Percentiles rank a stretch among this genome's conserved stretches.
Conservation (phyloP, 2,113 vertebrate species). For the Tetrax tetrax region DNA sequence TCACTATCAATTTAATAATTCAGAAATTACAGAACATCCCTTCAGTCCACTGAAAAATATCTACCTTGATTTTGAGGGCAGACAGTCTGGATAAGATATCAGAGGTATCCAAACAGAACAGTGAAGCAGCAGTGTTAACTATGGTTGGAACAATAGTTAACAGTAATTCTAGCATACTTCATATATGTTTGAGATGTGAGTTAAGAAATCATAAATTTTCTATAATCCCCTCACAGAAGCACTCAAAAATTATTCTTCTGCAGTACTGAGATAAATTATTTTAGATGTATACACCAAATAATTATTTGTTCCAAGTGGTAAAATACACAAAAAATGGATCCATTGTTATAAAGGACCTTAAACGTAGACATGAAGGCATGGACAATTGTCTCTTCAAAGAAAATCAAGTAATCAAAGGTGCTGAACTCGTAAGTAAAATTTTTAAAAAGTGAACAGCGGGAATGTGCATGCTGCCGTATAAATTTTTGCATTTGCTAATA, state of each 20-base stretch:
- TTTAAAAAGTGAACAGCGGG: not conserved
- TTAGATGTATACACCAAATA: not conserved
- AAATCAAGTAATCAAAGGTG: not conserved
- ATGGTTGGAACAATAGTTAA: not conserved
- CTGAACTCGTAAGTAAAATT: not conserved
- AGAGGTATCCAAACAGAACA: not conserved
- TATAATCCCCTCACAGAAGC: not conserved
- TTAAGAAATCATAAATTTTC: not conserved
- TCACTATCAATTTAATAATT: not conserved
- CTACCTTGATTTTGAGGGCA: not conserved
- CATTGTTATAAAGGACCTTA: not conserved
- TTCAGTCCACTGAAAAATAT: not conserved
- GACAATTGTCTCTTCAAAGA: not conserved
- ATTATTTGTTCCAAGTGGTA: not conserved
- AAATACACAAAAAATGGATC: not conserved
- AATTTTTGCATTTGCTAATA: not conserved
- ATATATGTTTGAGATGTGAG: not conserved
- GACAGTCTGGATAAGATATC: not conserved
- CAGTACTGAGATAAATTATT: not conserved
- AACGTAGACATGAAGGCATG: not conserved
- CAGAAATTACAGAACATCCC: not conserved
- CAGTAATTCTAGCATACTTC: not conserved
- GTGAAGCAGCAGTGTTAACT: not conserved
- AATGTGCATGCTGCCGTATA: not conserved
- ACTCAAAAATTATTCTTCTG: not conserved